Evolutionary conservation across 2,113 vertebrate genomes (phyloP), one percentile per base, ranked within the genome.

Genomic region (Carettochelys insculpta): DNA sequence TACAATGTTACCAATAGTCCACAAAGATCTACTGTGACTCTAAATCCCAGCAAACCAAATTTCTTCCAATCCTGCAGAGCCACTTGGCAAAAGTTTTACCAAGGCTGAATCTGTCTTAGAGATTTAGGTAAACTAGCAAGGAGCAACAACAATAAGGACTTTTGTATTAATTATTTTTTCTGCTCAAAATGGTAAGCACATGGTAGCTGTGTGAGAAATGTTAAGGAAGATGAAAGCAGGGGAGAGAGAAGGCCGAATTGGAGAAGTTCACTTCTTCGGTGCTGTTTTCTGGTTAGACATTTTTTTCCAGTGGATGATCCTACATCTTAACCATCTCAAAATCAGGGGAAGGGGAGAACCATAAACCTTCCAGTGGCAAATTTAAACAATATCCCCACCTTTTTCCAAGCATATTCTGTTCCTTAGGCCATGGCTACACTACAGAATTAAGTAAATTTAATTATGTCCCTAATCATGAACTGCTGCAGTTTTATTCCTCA

Each of bases 1-100:
- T 85, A 34, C 61, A 51, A 52, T 89, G 84, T 24, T 73, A 85
- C 31, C 58, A 61, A 86, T 48, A 78, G 71, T 78, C 94, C 79
- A 89, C 65, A 50, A 61, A 82, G 41, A 2, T 1, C 17, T 45
- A 50, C 5, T 82, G 43, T 78, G 86, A 83, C 25, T 41, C 89
- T 75, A 94, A n/a, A n/a, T 61, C 91, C 43, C 48, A 83, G 92
- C 25, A 94, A 86, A 78, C 56, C 48, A 56, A 8, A 94, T 85
- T 95, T 93, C 77, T 93, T 87, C 80, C 86, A 81, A 80, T 90
- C 43, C n/a, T 93, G 10, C 65, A 20, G 85, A 92, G 76, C 53
- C 58, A 25, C 80, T 90, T 93, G 75, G 82, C 92, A 92, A 65
- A 79, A 2, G 41, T 48, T 92, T 90, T 50, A 38, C 87, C 71